Percentiles rank a stretch among this genome's conserved stretches.
These are phyloP conservation scores for Ricordea florida DNA, from an alignment of 92 coral and sea anemone genomes.

Conservation along the genomic window DNA sequence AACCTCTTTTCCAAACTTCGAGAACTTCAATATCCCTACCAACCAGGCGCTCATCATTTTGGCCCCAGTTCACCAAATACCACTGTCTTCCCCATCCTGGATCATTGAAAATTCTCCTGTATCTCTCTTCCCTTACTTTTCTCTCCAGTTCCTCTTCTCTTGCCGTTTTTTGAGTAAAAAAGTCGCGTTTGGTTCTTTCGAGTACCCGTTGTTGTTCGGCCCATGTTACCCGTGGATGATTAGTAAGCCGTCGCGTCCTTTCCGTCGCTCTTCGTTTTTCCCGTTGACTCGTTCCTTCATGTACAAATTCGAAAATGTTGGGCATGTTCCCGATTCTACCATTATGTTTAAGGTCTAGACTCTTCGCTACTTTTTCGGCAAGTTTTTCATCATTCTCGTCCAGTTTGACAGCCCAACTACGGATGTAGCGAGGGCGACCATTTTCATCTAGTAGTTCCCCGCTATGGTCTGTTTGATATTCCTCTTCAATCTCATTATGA, in stretches of 20 bases:
- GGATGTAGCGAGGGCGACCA: constrained; percentile 41
- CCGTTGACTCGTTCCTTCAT: constrained; percentile 47
- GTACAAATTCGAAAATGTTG: constrained; percentile 74
- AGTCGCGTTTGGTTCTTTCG: constrained; percentile 75
- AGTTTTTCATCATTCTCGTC: constrained; percentile 71
- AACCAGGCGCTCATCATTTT: constrained; percentile 48
- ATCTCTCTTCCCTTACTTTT: constrained; percentile 37
- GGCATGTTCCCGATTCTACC: constrained; percentile 79
- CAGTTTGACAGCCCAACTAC: constrained; percentile 86
- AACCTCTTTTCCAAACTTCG: constrained; percentile 84
- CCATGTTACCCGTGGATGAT: constrained; percentile 89
- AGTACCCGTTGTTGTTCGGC: constrained; percentile 75
- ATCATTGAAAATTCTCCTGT: constrained; percentile 73
- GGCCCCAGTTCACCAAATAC: constrained; percentile 84
- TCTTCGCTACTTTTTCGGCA: constrained; percentile 81
- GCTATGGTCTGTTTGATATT: constrained; percentile 6
- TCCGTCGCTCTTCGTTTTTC: constrained; percentile 28
- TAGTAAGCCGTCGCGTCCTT: constrained; percentile 66
- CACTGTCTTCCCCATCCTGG: constrained; percentile 74
- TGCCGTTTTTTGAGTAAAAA: not conserved
- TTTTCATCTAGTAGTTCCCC: constrained; percentile 41
- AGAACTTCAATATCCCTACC: constrained; percentile 78
- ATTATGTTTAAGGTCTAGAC: constrained; percentile 71
- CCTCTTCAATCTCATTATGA: constrained; percentile 11
- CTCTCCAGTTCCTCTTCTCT: constrained; percentile 28